phyloP scores from a whole-genome alignment of 23 tunicate species.

The Oikopleura dioica region DNA sequence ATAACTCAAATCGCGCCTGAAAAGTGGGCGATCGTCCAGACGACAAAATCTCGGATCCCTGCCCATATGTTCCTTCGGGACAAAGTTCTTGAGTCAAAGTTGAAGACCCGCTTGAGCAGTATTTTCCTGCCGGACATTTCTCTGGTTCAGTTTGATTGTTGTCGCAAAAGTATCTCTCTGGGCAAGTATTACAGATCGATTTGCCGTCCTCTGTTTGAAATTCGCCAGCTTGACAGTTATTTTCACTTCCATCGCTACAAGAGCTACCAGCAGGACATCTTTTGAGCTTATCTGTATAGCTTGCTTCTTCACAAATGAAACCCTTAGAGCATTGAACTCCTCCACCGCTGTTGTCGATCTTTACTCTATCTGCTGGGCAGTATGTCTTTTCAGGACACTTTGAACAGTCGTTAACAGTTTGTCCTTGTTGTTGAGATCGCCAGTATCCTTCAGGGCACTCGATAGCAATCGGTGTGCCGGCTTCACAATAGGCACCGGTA shows the following conservation, averaged over 20 bases:
- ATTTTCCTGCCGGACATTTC: too few relatives aligned
- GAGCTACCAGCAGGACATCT: conserved; percentile 47
- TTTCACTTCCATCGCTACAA: conserved; percentile 25
- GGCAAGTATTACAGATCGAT: neutral
- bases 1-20: too few relatives aligned
- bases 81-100: too few relatives aligned
- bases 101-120: too few relatives aligned
- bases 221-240: conserved; percentile 24
- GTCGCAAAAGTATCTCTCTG: neutral
- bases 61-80: too few relatives aligned
- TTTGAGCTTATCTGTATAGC: conserved; percentile 29
- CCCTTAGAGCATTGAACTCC: conserved; percentile 80
- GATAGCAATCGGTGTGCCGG: conserved; percentile 26
- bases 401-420: neutral
- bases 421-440: neutral
- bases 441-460: conserved; percentile 35
- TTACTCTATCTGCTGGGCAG: too few relatives aligned
- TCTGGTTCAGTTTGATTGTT: too few relatives aligned
- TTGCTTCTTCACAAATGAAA: conserved; percentile 33
- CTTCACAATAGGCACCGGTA: conserved; percentile 61
- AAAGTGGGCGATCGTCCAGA: too few relatives aligned
- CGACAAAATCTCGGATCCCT: too few relatives aligned
- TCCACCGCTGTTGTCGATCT: too few relatives aligned
- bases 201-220: neutral
- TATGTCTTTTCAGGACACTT: neutral